phyloP scores from a whole-genome alignment of 92 coral and sea anemone species.

The Palythoa caribaeorum region DNA sequence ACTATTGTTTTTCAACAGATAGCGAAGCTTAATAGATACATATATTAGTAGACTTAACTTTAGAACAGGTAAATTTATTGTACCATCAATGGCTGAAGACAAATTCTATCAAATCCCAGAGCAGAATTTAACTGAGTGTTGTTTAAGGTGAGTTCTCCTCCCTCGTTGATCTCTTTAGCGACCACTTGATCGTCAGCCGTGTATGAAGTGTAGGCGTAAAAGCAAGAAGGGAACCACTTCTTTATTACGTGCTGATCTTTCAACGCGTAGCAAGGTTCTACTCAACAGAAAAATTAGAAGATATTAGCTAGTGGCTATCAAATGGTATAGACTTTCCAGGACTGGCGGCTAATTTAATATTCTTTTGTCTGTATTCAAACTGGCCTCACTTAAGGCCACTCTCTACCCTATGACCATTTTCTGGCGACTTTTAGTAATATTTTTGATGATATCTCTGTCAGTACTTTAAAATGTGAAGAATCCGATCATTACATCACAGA shows the following conservation, averaged over 20 bases:
- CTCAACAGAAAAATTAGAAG: background rate
- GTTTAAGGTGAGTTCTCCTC: constrained; percentile 3
- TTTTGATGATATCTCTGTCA: no score
- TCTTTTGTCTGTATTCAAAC: no score
- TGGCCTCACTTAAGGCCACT: no score
- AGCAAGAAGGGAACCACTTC: constrained; percentile 41
- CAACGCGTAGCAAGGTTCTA: constrained; percentile 31
- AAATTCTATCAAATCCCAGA: constrained; percentile 27
- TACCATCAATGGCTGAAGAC: constrained; percentile 39
- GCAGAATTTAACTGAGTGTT: constrained; percentile 2
- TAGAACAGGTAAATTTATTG: background rate
- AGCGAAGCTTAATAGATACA: background rate
- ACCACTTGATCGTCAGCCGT: background rate
- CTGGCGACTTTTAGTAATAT: no score
- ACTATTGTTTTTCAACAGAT: background rate
- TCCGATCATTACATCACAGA: no score
- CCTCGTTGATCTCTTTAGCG: background rate
- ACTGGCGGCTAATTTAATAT: no score
- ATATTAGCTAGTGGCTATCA: background rate
- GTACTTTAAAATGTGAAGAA: no score
- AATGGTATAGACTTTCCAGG: no score
- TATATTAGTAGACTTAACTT: background rate
- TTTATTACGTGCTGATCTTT: background rate
- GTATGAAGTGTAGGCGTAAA: background rate
- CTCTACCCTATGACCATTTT: no score